phyloP scores from a whole-genome alignment of 2,797 vertebrate species.

The Glossophaga mutica region DNA sequence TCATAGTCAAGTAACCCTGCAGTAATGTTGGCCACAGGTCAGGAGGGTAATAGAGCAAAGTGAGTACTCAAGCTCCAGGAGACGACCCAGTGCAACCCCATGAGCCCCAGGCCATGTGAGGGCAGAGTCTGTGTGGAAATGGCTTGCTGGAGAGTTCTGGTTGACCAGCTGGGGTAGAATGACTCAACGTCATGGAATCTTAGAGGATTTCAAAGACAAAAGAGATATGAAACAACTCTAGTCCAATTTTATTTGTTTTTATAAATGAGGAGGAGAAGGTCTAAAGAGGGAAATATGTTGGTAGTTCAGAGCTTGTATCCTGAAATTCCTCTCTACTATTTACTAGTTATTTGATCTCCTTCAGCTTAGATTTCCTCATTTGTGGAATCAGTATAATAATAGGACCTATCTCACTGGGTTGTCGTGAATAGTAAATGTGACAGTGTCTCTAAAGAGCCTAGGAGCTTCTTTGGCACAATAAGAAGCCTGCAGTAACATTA shows the following conservation, averaged over 20 bases:
- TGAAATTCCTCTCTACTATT: background rate
- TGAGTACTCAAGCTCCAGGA: background rate
- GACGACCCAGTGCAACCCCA: background rate
- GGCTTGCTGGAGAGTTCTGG: background rate
- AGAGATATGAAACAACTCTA: background rate
- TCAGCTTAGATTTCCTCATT: background rate
- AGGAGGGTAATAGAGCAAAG: background rate
- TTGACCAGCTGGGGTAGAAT: background rate
- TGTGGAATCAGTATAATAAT: background rate
- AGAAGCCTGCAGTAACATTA: background rate
- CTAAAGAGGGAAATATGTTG: background rate
- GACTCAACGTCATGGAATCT: background rate
- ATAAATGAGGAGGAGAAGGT: background rate
- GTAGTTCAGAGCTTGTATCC: background rate
- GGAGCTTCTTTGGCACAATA: background rate
- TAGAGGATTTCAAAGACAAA: background rate
- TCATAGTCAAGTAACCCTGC: background rate
- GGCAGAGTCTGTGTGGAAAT: background rate
- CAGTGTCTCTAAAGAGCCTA: background rate
- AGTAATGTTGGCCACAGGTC: background rate
- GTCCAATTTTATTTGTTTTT: background rate
- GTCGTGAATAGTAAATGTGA: background rate
- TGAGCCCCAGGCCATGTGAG: background rate
- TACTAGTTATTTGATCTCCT: background rate
- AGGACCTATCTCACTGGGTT: background rate